Percentiles rank a stretch among this genome's conserved stretches.
These are phyloP conservation scores for Eurystomus gularis DNA, from an alignment of 2,113 vertebrate genomes.

Conservation along the genomic window DNA sequence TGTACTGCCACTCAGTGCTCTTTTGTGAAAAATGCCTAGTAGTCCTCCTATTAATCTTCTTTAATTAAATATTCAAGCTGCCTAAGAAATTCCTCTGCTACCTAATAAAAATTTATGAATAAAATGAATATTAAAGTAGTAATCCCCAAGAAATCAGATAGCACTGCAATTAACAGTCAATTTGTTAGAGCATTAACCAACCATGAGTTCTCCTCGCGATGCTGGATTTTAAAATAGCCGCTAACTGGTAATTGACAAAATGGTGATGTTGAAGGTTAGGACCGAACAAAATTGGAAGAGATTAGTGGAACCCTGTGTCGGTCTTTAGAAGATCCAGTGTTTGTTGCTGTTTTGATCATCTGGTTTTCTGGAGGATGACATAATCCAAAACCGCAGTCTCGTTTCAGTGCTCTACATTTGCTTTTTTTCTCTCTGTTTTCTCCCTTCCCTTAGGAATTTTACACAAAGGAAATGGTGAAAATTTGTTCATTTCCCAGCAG, in stretches of 20 bases:
- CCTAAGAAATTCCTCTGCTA: conserved; percentile 52
- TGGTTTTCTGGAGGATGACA: background rate
- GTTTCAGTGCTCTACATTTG: background rate
- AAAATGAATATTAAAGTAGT: conserved; percentile 68
- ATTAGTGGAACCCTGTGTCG: background rate
- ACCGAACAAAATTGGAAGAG: background rate
- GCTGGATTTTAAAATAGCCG: conserved; percentile 47
- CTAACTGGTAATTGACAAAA: conserved; percentile 1
- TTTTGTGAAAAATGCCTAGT: conserved; percentile 33
- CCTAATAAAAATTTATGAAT: conserved; percentile 69
- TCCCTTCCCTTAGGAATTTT: conserved; percentile 83
- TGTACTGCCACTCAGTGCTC: conserved; percentile 32
- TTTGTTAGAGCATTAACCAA: conserved; percentile 64
- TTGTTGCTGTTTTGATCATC: background rate
- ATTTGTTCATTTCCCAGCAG: conserved; percentile 96
- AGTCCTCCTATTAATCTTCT: conserved; percentile 57
- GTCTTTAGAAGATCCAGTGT: background rate
- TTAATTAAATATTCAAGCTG: conserved; percentile 72
- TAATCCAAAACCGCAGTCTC: background rate
- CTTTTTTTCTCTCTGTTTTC: background rate
- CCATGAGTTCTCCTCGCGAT: conserved; percentile 36
- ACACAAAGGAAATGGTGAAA: conserved; percentile 98
- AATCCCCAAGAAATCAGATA: conserved; percentile 63
- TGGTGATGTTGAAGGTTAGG: background rate
- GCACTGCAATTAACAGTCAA: conserved; percentile 57